Base-by-base conservation (phyloP, 1,140 invertebrate genomes). In the Magallana gigas region DNA sequence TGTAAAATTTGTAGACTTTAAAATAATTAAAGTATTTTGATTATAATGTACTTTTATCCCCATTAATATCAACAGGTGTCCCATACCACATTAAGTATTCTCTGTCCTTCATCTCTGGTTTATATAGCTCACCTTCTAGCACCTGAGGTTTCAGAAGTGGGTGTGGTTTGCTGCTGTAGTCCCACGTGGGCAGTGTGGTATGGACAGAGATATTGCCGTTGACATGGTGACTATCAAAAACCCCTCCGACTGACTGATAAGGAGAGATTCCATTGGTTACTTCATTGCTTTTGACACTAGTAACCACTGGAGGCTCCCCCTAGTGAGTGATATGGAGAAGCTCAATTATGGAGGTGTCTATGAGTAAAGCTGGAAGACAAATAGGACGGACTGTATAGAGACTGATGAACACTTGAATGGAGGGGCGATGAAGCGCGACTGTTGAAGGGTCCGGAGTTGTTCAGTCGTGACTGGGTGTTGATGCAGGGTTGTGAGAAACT, bases 401-500 rank as follows among this genome's bases (percentile, higher is more conserved):
- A 59, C 12, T 80, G 18, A 29, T 80, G 56, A 60, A 60, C 23
- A 23, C 57, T 60, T 80, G 23, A 12, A 76, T 76, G 18, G 68
- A 76, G 68, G 68, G 68, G 29, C 18, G 68, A 29, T 76, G 68
- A 29, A 14, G 68, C 7, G 29, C 48, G 68, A 76, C 14, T 87
- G 87, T 59, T 87, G 83, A 76, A 57, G 68, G 68, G 18, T 57
- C 60, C 57, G 76, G 57, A 86, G n/a, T 83, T 83, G 76, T 58
- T 84, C n/a, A 60, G 0, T 4, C 56, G 80, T 56, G 85, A 59
- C 18, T 62, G 57, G 64, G 11, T 64, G 14, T 71, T 57, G 6
- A 81, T 9, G 6, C 71, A 14, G 14, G 90, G 88, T 29, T 90
- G 90, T 8, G 91, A 48, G 57, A 87, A 91, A 83, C 91, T 91